These are phyloP conservation scores for Geopemphigus sp. DNA, from an alignment of 1,140 invertebrate genomes.

Conservation along the genomic window DNA sequence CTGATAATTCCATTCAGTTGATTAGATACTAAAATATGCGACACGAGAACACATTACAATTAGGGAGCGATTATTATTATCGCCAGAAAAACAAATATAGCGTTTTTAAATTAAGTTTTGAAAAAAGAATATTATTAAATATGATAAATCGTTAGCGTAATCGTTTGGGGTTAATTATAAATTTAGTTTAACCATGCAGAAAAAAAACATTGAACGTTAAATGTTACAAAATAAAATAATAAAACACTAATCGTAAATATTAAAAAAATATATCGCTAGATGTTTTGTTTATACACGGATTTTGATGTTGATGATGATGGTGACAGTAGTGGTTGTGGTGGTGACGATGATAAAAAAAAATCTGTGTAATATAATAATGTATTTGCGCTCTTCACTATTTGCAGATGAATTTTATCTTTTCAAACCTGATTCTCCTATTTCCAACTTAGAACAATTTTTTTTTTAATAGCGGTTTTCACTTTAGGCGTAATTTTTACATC, in stretches of 20 bases:
- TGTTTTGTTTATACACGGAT: slow-evolving; percentile 5
- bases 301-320: no score
- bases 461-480: slow-evolving; percentile 29
- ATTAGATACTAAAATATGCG: not conserved
- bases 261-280: slow-evolving; percentile 43
- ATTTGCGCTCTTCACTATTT: slow-evolving; percentile 57
- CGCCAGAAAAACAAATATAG: not conserved
- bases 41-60: not conserved
- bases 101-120: not conserved
- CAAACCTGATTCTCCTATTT: slow-evolving; percentile 51
- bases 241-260: slow-evolving; percentile 29
- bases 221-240: slow-evolving; percentile 35
- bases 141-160: not conserved
- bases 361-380: not conserved
- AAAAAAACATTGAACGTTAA: slow-evolving; percentile 11
- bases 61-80: not conserved
- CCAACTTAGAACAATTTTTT: not conserved
- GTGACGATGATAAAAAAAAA: not conserved
- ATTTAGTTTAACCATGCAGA: not conserved
- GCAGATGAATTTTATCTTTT: slow-evolving; percentile 60
- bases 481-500: slow-evolving; percentile 30
- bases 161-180: slow-evolving; percentile 30
- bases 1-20: not conserved
- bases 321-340: no score
- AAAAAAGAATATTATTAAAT: not conserved